Percentiles rank a stretch among this genome's conserved stretches.
Evolutionary conservation across 2,888 invertebrate genomes (phyloP).

Genomic region (Nasonovia ribisnigri): DNA sequence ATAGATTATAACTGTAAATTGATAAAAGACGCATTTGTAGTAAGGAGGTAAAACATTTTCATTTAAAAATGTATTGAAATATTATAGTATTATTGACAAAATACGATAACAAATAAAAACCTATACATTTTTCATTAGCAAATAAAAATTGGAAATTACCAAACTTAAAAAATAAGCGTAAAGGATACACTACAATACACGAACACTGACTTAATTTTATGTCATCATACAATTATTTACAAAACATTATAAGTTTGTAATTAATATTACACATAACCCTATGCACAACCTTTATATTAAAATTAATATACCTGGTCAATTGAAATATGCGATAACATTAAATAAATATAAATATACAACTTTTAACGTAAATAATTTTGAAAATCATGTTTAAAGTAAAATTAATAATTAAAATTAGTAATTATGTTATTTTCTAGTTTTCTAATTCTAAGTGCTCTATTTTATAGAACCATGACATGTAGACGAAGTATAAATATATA

Average conservation of each 20-base stretch:
- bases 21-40: not conserved
- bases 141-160: not conserved
- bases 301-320: not conserved
- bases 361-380: not conserved
- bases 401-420: not conserved
- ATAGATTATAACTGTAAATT: not conserved
- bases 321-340: not conserved
- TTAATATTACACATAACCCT: not conserved
- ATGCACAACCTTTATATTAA: not conserved
- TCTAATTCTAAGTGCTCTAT: not conserved
- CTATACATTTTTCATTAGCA: not conserved
- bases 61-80: not conserved
- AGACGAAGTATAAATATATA: no score
- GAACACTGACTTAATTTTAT: not conserved
- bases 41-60: not conserved
- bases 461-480: no score
- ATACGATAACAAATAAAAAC: not conserved
- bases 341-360: not conserved
- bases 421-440: not conserved
- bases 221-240: not conserved
- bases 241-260: not conserved
- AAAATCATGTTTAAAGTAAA: not conserved
- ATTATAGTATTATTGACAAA: not conserved
- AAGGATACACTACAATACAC: not conserved
- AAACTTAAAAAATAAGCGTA: not conserved